phyloP scores from a whole-genome alignment of 2,113 vertebrate genomes.

The Tympanuchus pallidicinctus region DNA sequence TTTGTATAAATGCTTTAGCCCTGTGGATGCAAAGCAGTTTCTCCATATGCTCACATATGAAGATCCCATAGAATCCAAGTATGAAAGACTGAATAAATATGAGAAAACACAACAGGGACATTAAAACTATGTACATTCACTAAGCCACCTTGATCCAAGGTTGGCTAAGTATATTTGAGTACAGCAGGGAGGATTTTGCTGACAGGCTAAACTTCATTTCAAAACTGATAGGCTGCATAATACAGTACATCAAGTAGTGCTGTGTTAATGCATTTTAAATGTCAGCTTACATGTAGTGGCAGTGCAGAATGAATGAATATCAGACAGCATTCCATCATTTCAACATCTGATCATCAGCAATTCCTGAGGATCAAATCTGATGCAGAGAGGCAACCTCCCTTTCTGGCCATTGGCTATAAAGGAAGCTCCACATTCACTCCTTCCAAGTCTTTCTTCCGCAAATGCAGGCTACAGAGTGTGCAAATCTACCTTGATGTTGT shows the following conservation, averaged over 20 bases:
- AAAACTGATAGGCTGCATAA: conserved; percentile 42
- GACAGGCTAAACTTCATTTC: conserved; percentile 38
- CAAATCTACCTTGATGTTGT: neutral
- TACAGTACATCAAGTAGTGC: conserved; percentile 24
- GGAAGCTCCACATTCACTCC: neutral
- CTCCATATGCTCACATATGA: neutral
- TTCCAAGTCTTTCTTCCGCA: neutral
- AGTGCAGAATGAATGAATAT: conserved; percentile 21
- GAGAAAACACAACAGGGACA: neutral
- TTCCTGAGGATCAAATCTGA: neutral
- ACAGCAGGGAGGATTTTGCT: conserved; percentile 41
- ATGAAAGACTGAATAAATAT: neutral
- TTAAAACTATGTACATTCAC: neutral
- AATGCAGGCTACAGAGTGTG: neutral
- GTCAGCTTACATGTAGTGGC: neutral
- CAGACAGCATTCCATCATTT: neutral
- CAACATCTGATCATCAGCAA: neutral
- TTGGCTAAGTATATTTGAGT: conserved; percentile 30
- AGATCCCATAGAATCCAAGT: neutral
- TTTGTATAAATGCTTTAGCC: neutral
- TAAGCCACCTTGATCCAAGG: conserved; percentile 32
- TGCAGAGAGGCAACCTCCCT: neutral
- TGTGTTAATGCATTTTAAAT: conserved; percentile 51
- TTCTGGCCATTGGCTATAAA: neutral
- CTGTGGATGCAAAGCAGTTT: neutral